Base-by-base conservation (phyloP, 2,113 vertebrate species). In the Ciconia maguari region DNA sequence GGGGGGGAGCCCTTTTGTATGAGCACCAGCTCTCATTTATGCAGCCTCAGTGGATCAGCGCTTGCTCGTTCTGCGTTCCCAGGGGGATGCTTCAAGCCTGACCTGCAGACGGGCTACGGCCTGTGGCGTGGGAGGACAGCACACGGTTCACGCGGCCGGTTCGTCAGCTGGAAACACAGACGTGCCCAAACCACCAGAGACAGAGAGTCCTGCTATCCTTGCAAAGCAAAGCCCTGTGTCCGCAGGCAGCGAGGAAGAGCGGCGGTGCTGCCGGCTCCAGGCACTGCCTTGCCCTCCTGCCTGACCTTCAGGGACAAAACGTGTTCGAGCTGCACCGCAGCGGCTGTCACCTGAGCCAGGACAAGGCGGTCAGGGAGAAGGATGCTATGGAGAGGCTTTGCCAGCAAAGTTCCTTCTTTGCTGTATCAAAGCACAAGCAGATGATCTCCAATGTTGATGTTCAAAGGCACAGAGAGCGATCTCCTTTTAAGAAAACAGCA, bases 81-180 rank as follows among this genome's bases (percentile, higher is more conserved):
- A 30, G 30, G 49, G 38, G 32, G 36, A 29, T 69, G 80, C 34
- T 87, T 64, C 64, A 36, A 81, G 76, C 38, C 54, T n/a, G n/a
- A 65, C 71, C 70, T 32, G 34, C 34, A 52, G 42, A 41, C 0
- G 1, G 41, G 44, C 44, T 36, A 34, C 3, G 3, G 82, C 52
- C 48, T 11, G 1, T 0, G 2, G 69, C 0, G 0, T 21, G 29
- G 71, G 48, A 82, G 46, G 17, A 41, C 20, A 72, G 49, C 30
- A 16, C 34, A 4, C 0, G 1, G 58, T 12, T 62, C 42, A 17
- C 1, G 0, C 1, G 13, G 68, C 38, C 7, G 1, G 20, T 38
- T 49, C 16, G 2, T 22, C 72, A 65, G 44, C 76, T 89, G 58
- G 52, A 72, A 91, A 72, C 18, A 26, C 44, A 83, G 71, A 60